Conservation (phyloP, 2,113 vertebrate species). For the Cyprinodon brontotheroides region DNA sequence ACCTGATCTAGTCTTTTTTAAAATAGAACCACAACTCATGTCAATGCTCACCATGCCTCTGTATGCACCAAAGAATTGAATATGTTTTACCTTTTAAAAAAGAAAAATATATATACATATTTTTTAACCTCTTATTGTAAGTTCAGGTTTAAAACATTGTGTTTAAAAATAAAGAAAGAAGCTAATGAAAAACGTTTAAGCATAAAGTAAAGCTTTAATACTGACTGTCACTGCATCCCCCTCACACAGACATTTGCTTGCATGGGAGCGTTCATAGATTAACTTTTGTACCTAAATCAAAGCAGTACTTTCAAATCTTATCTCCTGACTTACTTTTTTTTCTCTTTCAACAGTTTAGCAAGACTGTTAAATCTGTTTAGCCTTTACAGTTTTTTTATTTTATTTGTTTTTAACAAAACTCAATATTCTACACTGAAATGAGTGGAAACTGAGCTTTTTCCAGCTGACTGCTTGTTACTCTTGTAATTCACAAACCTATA, state of each 20-base stretch:
- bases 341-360: background rate
- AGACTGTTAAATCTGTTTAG: background rate
- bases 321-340: background rate
- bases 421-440: background rate
- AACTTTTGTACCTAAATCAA: slow-evolving; percentile 18
- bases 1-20: no score
- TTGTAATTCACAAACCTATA: background rate
- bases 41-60: background rate
- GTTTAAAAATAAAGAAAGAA: background rate
- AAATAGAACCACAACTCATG: no score
- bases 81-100: no score
- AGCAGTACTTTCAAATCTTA: background rate
- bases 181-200: background rate
- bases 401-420: no score
- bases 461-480: slow-evolving; percentile 5
- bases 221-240: background rate
- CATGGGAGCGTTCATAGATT: background rate
- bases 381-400: background rate
- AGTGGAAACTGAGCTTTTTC: slow-evolving; percentile 1
- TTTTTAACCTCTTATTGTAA: no score
- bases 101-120: no score
- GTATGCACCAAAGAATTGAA: background rate
- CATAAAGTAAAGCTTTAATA: background rate
- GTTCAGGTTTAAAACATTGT: no score
- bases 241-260: slow-evolving; percentile 35